Conservation (phyloP, 1,140 invertebrate species). For the Lasioglossum albipes region DNA sequence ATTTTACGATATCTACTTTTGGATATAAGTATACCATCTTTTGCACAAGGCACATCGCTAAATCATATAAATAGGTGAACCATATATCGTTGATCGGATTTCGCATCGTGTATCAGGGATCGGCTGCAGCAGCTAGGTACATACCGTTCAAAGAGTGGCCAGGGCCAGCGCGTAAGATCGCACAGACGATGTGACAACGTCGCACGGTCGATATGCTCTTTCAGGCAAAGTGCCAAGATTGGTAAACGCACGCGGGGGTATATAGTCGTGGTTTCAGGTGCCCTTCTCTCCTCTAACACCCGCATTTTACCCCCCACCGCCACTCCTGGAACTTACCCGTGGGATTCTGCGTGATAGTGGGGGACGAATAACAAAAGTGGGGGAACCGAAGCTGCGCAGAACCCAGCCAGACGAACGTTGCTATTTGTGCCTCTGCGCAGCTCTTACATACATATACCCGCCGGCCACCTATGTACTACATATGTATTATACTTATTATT, state of each 20-base stretch:
- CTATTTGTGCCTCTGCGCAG: constrained; percentile 67
- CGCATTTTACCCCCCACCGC: constrained; percentile 39
- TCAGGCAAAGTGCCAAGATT: constrained; percentile 81
- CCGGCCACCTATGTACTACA: constrained; percentile 70
- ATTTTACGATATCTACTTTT: background rate
- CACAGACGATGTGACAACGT: constrained; percentile 75
- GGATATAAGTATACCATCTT: background rate
- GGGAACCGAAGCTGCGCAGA: constrained; percentile 75
- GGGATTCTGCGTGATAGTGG: constrained; percentile 65
- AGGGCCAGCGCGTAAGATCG: constrained; percentile 68
- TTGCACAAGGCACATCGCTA: constrained; percentile 16
- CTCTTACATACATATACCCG: constrained; percentile 58
- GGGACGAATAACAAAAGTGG: constrained; percentile 59
- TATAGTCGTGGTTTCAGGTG: constrained; percentile 72
- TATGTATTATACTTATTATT: constrained; percentile 79
- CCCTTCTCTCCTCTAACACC: constrained; percentile 57
- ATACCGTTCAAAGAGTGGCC: constrained; percentile 73
- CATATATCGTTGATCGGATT: constrained; percentile 47
- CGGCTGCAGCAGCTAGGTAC: constrained; percentile 60
- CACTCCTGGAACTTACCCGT: constrained; percentile 65
- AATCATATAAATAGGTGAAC: constrained; percentile 49
- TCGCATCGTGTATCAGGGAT: constrained; percentile 70
- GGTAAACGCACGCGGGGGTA: constrained; percentile 74
- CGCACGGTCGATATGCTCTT: constrained; percentile 80
- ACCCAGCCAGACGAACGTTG: constrained; percentile 55